Base-by-base conservation (phyloP, 2,797 vertebrate genomes). In the Phylloscopus collybita region DNA sequence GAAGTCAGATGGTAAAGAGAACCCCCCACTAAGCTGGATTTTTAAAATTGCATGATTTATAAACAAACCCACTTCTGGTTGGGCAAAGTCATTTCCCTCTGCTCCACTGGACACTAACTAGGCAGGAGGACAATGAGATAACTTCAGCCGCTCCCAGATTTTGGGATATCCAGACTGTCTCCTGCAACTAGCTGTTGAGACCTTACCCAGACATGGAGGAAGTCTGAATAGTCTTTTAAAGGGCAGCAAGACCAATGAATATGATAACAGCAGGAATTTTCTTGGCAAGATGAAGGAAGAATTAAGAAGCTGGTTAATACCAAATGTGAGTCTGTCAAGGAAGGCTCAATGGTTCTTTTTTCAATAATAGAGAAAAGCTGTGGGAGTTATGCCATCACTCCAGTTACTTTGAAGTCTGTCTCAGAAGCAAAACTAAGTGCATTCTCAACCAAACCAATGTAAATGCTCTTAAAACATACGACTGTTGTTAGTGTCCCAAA, bases 1-100 rank as follows among this genome's bases (percentile, higher is more conserved):
- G 22, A 75, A 87, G 17, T 54, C 11, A 42, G 42, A 44, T 11
- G 14, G 36, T 54, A 44, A 79, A 56, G 12, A 65, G 34, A 85
- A 75, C 54, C 13, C 2, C 4, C 7, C 2, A 5, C 5, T 19
- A 18, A 6, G 2, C 38, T n/a, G 11, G 5, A 53, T 36, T 59
- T 27, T 53, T 3, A 36, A 70, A 54, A 50, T 1, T 6, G 5
- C 11, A 5, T 50, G 0, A 66, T 65, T 9, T 67, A 10, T 51
- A 74, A 84, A 54, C 18, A 11, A 45, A 45, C 45, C 20, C 27
- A 34, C 10, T 14, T 53, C 47, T 4, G 6, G 32, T 2, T 54
- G 40, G 13, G 11, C 4, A 13, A 64, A 20, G 32, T 42, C 57
- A 81, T 72, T 71, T 71, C 13, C 23, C 11, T 32, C 66, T 18